Evolutionary conservation across 2,888 invertebrate species (phyloP).

Genomic region (Adineta ricciae): DNA sequence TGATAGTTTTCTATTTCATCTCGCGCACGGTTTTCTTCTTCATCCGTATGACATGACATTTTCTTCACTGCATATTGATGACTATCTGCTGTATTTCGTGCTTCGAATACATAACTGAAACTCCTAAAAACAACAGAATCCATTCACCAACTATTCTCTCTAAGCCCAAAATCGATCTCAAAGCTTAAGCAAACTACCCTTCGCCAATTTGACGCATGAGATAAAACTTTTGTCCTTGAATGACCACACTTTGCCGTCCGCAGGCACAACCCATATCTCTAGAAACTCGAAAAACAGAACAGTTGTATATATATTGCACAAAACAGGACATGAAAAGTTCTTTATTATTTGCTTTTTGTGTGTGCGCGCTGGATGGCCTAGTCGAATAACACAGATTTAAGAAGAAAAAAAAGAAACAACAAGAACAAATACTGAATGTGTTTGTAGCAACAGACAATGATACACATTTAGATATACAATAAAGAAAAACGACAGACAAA

Average conservation of each 20-base stretch:
- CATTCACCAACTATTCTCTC: not conserved
- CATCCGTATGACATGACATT: not conserved
- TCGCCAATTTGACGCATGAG: not conserved
- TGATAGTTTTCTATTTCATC: constrained; percentile 19
- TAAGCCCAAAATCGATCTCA: not conserved
- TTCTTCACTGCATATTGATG: not conserved
- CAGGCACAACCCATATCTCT: not conserved
- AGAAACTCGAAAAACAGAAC: not conserved
- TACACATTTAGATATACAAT: constrained; percentile 1
- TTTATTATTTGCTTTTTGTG: not conserved
- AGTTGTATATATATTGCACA: not conserved
- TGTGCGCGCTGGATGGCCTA: not conserved
- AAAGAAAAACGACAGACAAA: not conserved
- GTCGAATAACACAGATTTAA: not conserved
- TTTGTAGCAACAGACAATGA: not conserved
- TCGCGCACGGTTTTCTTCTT: not conserved
- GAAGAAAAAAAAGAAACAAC: not conserved
- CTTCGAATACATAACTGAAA: not conserved
- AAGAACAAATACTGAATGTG: not conserved
- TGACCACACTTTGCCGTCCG: not conserved
- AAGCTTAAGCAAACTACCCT: not conserved
- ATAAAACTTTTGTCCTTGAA: constrained; percentile 16
- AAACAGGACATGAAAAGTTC: not conserved
- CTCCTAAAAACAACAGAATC: not conserved
- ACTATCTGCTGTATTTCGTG: not conserved